phyloP scores from a whole-genome alignment of 2,888 invertebrate genomes.

The Cerastis rubricosa region DNA sequence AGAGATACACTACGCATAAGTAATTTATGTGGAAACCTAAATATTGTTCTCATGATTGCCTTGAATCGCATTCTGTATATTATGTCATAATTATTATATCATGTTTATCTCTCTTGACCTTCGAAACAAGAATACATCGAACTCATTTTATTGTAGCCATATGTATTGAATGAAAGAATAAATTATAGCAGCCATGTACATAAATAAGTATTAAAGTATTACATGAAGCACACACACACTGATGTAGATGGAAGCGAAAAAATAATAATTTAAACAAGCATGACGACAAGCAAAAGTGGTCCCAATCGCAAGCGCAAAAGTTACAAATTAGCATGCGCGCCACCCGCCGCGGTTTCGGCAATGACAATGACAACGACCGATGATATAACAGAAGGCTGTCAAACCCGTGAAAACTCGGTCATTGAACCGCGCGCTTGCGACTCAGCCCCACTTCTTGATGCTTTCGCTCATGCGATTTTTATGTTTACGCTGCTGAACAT shows the following conservation, averaged over 20 bases:
- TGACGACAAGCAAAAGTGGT: slow-evolving; percentile 77
- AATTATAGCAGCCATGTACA: slow-evolving; percentile 47
- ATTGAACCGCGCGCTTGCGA: slow-evolving; percentile 86
- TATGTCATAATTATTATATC: slow-evolving; percentile 28
- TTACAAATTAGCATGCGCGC: slow-evolving; percentile 81
- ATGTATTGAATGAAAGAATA: slow-evolving; percentile 49
- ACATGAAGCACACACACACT: slow-evolving; percentile 64
- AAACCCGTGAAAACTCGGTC: slow-evolving; percentile 91
- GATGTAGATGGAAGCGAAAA: slow-evolving; percentile 66
- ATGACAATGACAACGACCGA: slow-evolving; percentile 90
- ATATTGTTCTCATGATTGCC: not conserved
- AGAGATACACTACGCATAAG: not conserved
- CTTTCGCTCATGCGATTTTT: slow-evolving; percentile 87
- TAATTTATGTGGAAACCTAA: not conserved
- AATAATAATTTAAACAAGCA: slow-evolving; percentile 59
- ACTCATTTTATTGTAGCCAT: slow-evolving; percentile 35
- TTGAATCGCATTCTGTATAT: slow-evolving; percentile 6
- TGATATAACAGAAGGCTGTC: slow-evolving; percentile 91
- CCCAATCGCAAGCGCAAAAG: slow-evolving; percentile 77
- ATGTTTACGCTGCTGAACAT: slow-evolving; percentile 78
- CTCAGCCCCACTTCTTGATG: slow-evolving; percentile 78
- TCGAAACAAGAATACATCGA: slow-evolving; percentile 40
- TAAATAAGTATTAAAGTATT: slow-evolving; percentile 62
- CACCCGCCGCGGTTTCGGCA: slow-evolving; percentile 85
- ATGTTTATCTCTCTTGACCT: slow-evolving; percentile 44